Base-by-base conservation (phyloP, 2,113 vertebrate genomes). In the Platysternon megacephalum region DNA sequence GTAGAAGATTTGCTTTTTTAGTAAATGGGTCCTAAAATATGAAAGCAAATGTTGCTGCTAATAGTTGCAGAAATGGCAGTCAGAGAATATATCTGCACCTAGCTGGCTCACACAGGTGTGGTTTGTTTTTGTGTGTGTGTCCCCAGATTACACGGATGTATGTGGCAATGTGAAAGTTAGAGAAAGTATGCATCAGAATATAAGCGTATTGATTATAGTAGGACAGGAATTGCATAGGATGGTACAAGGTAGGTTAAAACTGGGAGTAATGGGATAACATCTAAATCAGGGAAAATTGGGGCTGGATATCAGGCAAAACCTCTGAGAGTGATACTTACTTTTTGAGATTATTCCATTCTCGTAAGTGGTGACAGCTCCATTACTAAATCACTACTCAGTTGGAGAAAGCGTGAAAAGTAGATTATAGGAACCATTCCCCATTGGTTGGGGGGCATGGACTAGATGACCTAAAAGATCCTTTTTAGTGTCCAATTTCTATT, bases 391-490 rank as follows among this genome's bases (percentile, higher is more conserved):
- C 68, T 1, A 1, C 14, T 5, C 12, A 3, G 2, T n/a, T 55
- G 74, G n/a, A 82, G 19, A 46, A 51, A 39, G 82, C 55, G 79
- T 79, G 42, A 42, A 48, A 55, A 39, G 72, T 72, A 85, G 68
- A 44, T 85, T 78, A 35, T 86, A 74, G 51, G 13, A 55, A 2
- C 42, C 56, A 10, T 91, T 49, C 72, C 85, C 17, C 44, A 88
- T 92, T 95, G 78, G 52, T 84, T 87, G 8, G 49, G 86, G 51
- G 85, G 86, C 83, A 58, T 10, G 17, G 82, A 85, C 82, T 84
- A 89, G 82, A 44, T 93, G 82, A 89, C 94, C 83, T 55, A 35
- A 89, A 92, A 85, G 90, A 42, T 84, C 51, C 76, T 96, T 88
- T 89, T 97, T 85, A 94, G 88, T 87, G 44, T 44, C 21, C 49